Percentiles rank a stretch among this genome's conserved stretches.
Conservation (phyloP, 2,888 invertebrate genomes). For the Malthinus flaveolus region DNA sequence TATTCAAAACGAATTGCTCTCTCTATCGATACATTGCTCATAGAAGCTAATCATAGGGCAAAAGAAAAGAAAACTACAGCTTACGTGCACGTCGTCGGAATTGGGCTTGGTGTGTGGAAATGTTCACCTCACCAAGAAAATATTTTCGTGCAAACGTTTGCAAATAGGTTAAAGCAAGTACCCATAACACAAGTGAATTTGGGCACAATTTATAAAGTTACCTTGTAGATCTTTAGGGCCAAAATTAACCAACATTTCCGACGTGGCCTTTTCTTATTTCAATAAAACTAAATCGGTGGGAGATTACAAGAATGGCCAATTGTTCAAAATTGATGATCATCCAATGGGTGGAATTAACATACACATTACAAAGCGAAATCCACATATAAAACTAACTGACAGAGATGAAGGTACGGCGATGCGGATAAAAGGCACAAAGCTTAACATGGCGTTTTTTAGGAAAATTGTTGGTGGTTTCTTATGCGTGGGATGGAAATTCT, state of each 20-base stretch:
- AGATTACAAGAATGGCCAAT: slow-evolving; percentile 27
- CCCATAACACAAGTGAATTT: slow-evolving; percentile 4
- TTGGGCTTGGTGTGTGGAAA: slow-evolving; percentile 43
- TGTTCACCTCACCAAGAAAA: slow-evolving; percentile 36
- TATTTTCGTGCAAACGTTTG: slow-evolving; percentile 39
- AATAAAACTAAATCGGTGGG: slow-evolving; percentile 21
- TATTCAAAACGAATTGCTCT: slow-evolving; percentile 50
- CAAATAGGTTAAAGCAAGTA: slow-evolving; percentile 34
- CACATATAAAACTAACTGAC: slow-evolving; percentile 46
- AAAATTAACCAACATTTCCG: slow-evolving; percentile 32
- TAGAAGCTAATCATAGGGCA: slow-evolving; percentile 53
- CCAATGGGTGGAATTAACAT: slow-evolving; percentile 29
- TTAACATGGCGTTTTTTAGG: slow-evolving; percentile 32
- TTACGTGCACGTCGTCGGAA: slow-evolving; percentile 51
- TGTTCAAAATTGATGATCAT: slow-evolving; percentile 28
- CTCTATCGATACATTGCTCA: slow-evolving; percentile 51
- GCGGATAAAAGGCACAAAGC: background rate
- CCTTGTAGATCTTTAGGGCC: slow-evolving; percentile 29
- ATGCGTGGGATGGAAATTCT: slow-evolving; percentile 75
- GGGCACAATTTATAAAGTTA: background rate
- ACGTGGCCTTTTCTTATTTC: slow-evolving; percentile 41
- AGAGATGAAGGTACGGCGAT: slow-evolving; percentile 27
- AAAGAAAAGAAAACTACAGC: slow-evolving; percentile 50
- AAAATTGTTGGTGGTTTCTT: slow-evolving; percentile 64
- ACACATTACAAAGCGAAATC: slow-evolving; percentile 48